Percentiles rank a stretch among this genome's conserved stretches.
These are phyloP conservation scores for Delichon dasypus DNA, from an alignment of 2,797 vertebrate species.

Conservation along the genomic window DNA sequence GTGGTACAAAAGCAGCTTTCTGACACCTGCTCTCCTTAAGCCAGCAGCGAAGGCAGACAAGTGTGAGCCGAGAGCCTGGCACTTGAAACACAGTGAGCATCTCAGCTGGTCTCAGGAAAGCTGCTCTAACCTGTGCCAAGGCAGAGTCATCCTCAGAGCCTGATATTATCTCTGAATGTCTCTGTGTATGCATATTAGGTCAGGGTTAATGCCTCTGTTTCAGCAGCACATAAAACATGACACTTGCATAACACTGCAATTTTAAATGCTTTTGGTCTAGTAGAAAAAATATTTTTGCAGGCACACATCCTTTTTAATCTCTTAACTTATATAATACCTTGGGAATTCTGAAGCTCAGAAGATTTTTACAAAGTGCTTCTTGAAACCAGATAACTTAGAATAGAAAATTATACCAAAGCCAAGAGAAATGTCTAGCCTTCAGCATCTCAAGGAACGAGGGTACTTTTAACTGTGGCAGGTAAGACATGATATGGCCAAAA, in stretches of 20 bases:
- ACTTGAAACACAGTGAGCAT: background rate
- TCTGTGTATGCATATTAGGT: background rate
- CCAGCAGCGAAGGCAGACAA: background rate
- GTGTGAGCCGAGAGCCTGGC: background rate
- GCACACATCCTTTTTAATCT: background rate
- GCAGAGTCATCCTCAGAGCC: background rate
- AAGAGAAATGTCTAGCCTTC: background rate
- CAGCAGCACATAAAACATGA: conserved; percentile 4
- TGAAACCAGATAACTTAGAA: background rate
- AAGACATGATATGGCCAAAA: background rate
- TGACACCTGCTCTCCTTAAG: background rate
- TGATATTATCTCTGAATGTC: background rate
- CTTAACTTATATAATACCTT: background rate
- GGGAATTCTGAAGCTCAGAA: background rate
- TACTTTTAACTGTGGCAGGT: background rate
- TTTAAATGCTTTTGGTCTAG: background rate
- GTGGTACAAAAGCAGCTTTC: background rate
- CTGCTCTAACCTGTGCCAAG: background rate
- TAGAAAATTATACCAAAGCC: background rate
- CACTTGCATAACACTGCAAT: background rate
- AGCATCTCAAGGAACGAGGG: background rate
- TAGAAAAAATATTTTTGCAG: background rate
- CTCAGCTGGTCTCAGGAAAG: background rate
- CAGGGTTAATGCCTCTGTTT: background rate
- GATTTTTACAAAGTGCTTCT: background rate